These are phyloP conservation scores for Globia sparganii DNA, from an alignment of 2,888 invertebrate species.

Conservation along the genomic window DNA sequence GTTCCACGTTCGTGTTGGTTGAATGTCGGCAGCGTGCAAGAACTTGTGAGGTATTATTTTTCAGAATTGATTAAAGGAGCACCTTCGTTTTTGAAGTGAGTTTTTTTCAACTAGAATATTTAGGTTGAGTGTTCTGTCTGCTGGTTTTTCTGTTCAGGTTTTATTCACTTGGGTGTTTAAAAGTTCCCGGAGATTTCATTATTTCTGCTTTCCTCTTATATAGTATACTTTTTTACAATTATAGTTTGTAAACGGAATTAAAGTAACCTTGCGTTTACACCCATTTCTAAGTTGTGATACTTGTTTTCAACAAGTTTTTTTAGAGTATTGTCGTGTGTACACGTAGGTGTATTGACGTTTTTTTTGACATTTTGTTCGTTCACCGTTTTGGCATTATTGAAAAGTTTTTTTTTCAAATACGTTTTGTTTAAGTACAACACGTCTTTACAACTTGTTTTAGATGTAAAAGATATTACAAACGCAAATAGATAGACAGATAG, in stretches of 20 bases:
- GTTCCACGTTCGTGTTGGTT: neutral
- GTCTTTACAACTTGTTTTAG: neutral
- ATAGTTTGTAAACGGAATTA: too few species aligned
- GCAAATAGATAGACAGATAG: neutral
- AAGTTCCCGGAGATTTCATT: neutral
- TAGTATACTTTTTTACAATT: neutral
- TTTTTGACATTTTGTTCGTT: neutral
- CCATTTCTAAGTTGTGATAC: neutral
- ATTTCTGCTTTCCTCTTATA: too few species aligned
- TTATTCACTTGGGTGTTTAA: neutral
- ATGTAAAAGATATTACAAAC: neutral
- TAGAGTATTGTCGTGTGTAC: neutral
- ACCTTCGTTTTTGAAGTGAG: neutral
- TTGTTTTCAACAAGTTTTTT: neutral
- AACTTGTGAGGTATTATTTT: neutral
- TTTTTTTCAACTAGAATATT: constrained; percentile 1
- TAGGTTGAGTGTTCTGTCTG: neutral
- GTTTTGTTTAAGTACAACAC: neutral
- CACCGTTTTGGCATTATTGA: neutral
- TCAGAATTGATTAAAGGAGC: neutral
- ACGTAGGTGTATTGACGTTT: too few species aligned
- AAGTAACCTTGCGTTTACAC: neutral
- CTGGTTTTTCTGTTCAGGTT: neutral
- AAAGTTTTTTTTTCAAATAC: neutral
- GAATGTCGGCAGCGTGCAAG: neutral